Percentiles rank a stretch among this genome's conserved stretches.
These are phyloP conservation scores for Drosophila hydei DNA, from an alignment of 1,140 invertebrate genomes.

Conservation along the genomic window DNA sequence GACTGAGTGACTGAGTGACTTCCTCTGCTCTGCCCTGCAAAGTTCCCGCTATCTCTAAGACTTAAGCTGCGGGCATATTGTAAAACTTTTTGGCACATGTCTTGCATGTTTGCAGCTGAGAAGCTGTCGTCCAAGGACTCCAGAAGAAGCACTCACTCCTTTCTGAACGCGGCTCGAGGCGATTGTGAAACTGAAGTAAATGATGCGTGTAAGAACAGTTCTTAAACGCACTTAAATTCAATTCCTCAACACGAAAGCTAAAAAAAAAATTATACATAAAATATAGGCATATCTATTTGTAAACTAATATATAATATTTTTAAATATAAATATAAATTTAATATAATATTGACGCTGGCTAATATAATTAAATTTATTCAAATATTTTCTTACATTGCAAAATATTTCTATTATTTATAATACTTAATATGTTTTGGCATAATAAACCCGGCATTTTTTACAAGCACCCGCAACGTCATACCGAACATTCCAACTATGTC, in stretches of 20 bases:
- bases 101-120: slow-evolving; percentile 66
- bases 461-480: slow-evolving; percentile 43
- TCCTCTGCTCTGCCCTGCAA: not conserved
- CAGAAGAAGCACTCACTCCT: slow-evolving; percentile 15
- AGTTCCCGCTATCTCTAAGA: slow-evolving; percentile 34
- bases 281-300: not conserved
- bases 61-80: slow-evolving; percentile 70
- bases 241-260: slow-evolving; percentile 12
- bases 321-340: too few relatives aligned
- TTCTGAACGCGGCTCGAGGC: slow-evolving; percentile 38
- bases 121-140: slow-evolving; percentile 35
- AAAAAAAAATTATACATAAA: not conserved
- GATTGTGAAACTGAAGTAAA: slow-evolving; percentile 61
- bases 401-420: not conserved
- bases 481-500: slow-evolving; percentile 58
- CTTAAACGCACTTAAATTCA: slow-evolving; percentile 29
- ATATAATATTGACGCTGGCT: too few relatives aligned
- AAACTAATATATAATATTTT: too few relatives aligned
- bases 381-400: not conserved
- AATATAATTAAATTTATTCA: slow-evolving; percentile 13
- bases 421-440: slow-evolving; percentile 71
- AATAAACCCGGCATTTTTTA: slow-evolving; percentile 62
- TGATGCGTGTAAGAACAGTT: slow-evolving; percentile 33
- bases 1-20: slow-evolving; percentile 25
- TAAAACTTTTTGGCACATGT: slow-evolving; percentile 81